Evolutionary conservation across 2,113 vertebrate species (phyloP), one percentile per base, ranked within the genome.

Genomic region (Acrocephalus arundinaceus): DNA sequence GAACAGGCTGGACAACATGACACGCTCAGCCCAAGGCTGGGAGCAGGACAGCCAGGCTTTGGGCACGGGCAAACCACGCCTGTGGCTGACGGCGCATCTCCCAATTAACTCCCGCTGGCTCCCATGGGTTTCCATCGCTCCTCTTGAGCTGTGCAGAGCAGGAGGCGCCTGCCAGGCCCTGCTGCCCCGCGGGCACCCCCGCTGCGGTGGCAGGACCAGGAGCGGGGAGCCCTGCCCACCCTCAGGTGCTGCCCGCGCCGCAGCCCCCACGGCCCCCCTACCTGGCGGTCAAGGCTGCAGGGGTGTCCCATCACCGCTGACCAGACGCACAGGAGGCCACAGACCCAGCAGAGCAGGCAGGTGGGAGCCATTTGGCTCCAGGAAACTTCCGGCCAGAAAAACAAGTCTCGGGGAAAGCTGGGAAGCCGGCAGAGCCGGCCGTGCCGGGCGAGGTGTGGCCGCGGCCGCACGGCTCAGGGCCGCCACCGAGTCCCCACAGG

Each of bases 311-410:
- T 71, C 59, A 18, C 91, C 51, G 8, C 67, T 11, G 66, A 27
- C 85, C 93, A 97, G 57, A 20, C 23, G 9, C 82, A 87, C 24
- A 97, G 71, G 12, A 97, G 78, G 85, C 90, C 80, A 43, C 92
- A 95, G n/a, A 90, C 30, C 61, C 87, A 5, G 13, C 76, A 6
- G 6, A 95, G 79, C 77, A 93, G 55, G 85, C 84, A 55, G 65
- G 71, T 57, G 17, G 88, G 73, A 96, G 94, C 94, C 97, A 97
- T 97, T 82, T 68, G 91, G 77, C 84, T 93, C 76, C 90, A 78
- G 83, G 88, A 90, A 91, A 45, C 92, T 68, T 85, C 70, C 22
- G 24, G n/a, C 55, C 57, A 87, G 87, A 86, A 84, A 89, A 93
- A 62, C 46, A 57, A 28, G 49, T 61, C 48, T 83, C 41, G 30